These are phyloP conservation scores for Dastarcus helophoroides DNA, from an alignment of 2,888 invertebrate genomes.

Conservation along the genomic window DNA sequence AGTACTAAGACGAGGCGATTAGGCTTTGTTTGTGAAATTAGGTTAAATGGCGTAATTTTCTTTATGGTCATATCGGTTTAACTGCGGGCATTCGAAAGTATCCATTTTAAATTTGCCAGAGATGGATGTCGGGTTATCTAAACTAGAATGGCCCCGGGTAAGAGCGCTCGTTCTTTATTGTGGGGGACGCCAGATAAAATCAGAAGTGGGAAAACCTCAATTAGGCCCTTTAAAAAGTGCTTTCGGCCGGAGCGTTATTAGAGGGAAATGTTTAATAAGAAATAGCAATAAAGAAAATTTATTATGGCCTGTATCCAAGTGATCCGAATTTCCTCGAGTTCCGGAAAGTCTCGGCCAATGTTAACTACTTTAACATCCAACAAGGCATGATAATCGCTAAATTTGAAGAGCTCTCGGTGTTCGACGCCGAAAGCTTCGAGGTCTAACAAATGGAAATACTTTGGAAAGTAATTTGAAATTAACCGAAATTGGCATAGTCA, in stretches of 20 bases:
- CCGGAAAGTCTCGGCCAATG: conserved; percentile 13
- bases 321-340: conserved; percentile 11
- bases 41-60: no score
- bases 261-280: conserved; percentile 16
- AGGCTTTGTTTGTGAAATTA: no score
- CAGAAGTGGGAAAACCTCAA: no score
- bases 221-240: neutral
- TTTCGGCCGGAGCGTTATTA: neutral
- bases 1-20: no score
- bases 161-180: no score
- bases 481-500: conserved; percentile 26
- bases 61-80: no score
- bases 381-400: conserved; percentile 28
- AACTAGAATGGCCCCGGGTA: no score
- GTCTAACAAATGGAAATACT: conserved; percentile 29
- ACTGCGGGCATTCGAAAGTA: no score
- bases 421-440: conserved; percentile 14
- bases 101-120: no score
- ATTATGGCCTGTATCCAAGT: conserved; percentile 14
- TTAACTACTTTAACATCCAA: conserved; percentile 27
- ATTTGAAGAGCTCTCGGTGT: conserved; percentile 22
- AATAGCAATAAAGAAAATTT: conserved; percentile 14
- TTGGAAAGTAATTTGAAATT: conserved; percentile 33
- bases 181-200: no score
- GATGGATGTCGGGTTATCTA: no score